These are phyloP conservation scores for Calliopum simillimum DNA, from an alignment of 2,888 invertebrate genomes.

Conservation along the genomic window DNA sequence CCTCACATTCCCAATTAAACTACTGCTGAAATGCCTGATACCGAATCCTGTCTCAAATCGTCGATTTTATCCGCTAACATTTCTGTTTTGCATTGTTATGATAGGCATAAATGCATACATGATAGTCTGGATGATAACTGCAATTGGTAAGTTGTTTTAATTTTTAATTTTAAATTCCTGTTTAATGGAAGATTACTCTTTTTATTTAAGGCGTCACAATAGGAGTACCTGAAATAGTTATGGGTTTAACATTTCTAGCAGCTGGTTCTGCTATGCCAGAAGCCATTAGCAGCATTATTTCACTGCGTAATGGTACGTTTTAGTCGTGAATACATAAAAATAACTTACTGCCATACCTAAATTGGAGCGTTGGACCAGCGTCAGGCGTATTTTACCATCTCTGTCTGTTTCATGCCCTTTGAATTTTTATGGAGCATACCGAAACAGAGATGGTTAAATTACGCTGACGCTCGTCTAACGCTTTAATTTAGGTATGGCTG, in stretches of 20 bases:
- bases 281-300: slow-evolving; percentile 80
- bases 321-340: not conserved
- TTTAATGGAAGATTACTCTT: not conserved
- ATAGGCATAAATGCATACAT: slow-evolving; percentile 85
- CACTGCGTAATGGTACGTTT: slow-evolving; percentile 81
- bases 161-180: not conserved
- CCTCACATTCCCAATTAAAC: slow-evolving; percentile 77
- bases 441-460: too few species aligned
- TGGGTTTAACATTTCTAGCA: slow-evolving; percentile 89
- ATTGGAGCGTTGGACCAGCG: too few species aligned
- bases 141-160: slow-evolving; percentile 73
- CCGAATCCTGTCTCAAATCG: slow-evolving; percentile 75
- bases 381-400: too few species aligned
- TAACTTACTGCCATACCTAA: too few species aligned
- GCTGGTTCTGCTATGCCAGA: slow-evolving; percentile 89
- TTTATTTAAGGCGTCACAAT: slow-evolving; percentile 74
- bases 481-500: too few species aligned
- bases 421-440: too few species aligned
- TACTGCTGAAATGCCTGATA: slow-evolving; percentile 74
- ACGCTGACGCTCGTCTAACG: too few species aligned
- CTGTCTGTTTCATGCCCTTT: too few species aligned
- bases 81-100: slow-evolving; percentile 85
- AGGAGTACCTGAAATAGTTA: slow-evolving; percentile 82
- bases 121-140: slow-evolving; percentile 89
- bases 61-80: slow-evolving; percentile 77